Conservation (phyloP, 2,888 invertebrate genomes). For the Eurois occulta region DNA sequence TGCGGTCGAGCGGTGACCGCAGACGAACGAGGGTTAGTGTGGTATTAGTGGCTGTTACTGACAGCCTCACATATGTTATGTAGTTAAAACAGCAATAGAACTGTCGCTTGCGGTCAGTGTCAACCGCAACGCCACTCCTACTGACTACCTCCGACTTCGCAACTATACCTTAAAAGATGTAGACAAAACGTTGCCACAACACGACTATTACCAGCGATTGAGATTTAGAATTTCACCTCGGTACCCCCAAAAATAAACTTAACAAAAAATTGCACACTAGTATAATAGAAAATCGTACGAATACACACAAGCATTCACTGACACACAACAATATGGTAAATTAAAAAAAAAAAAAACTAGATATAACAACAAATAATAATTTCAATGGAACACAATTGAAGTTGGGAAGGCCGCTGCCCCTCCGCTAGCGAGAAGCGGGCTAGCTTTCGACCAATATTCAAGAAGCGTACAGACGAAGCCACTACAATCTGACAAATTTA, state of each 20-base stretch:
- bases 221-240: conserved; percentile 8
- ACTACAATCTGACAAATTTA: too few species aligned
- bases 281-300: background rate
- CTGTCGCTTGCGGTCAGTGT: background rate
- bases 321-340: conserved; percentile 4
- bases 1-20: background rate
- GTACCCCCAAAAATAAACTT: conserved; percentile 16
- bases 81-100: background rate
- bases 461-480: background rate
- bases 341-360: conserved; percentile 7
- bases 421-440: background rate
- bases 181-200: conserved; percentile 2
- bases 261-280: conserved; percentile 50
- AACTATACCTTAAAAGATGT: background rate
- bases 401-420: background rate
- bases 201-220: conserved; percentile 9
- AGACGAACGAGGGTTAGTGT: background rate
- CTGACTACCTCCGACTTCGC: background rate
- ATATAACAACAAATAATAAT: conserved; percentile 32
- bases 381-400: conserved; percentile 5
- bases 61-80: background rate
- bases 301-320: conserved; percentile 26
- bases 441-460: background rate
- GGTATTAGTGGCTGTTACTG: background rate
- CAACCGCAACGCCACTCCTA: background rate